Conservation (phyloP, 2,888 invertebrate species). For the Drosophila macrospina region DNA sequence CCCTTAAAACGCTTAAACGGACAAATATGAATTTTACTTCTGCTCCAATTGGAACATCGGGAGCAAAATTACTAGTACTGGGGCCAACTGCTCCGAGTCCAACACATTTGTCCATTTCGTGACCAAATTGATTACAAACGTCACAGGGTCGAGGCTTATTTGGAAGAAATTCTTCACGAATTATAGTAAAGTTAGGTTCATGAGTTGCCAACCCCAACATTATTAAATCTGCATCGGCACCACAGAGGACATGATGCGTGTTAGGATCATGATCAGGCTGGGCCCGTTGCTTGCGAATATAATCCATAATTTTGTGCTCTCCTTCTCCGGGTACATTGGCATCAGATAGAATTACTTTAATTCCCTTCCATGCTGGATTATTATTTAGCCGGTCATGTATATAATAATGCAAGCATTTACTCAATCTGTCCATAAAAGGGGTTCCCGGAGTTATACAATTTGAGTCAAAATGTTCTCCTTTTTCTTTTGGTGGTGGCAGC, state of each 20-base stretch:
- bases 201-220: constrained; percentile 99
- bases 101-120: constrained; percentile 97
- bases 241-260: constrained; percentile 98
- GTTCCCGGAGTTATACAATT: constrained; percentile 99
- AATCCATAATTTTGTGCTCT: constrained; percentile 99
- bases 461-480: constrained; percentile 98
- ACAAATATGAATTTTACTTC: constrained; percentile 97
- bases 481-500: constrained; percentile 94
- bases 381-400: constrained; percentile 89
- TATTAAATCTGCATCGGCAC: constrained; percentile 99
- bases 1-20: constrained; percentile 95
- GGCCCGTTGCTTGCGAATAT: constrained; percentile 96
- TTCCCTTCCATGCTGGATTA: constrained; percentile 97
- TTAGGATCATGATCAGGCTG: constrained; percentile 99
- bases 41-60: constrained; percentile 88
- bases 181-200: constrained; percentile 99
- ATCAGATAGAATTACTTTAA: constrained; percentile 98
- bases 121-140: constrained; percentile 95
- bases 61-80: constrained; percentile 85
- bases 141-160: constrained; percentile 98
- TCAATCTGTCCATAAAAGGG: constrained; percentile 97
- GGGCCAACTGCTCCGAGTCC: constrained; percentile 88
- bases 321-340: constrained; percentile 99
- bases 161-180: constrained; percentile 99
- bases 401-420: constrained; percentile 89